These are phyloP conservation scores for Salticus scenicus DNA, from an alignment of 2,888 invertebrate genomes.

Conservation along the genomic window DNA sequence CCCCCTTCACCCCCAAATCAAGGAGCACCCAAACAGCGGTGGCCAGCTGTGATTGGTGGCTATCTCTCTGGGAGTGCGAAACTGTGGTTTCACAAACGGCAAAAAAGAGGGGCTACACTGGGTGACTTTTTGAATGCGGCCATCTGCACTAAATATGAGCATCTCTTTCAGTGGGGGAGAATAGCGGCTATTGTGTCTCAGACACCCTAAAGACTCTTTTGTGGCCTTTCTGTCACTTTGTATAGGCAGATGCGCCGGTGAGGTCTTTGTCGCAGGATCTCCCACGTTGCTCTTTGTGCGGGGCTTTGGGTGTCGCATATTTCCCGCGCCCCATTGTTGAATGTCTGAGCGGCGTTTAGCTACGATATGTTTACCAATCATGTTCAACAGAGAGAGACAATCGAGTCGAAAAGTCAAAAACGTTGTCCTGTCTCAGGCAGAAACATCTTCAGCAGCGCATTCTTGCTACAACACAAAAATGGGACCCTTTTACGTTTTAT, in stretches of 20 bases:
- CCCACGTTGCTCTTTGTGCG: slow-evolving; percentile 53
- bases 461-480: neutral
- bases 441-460: slow-evolving; percentile 47
- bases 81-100: slow-evolving; percentile 35
- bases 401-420: slow-evolving; percentile 25
- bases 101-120: neutral
- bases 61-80: slow-evolving; percentile 36
- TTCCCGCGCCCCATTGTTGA: slow-evolving; percentile 36
- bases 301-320: slow-evolving; percentile 31
- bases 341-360: slow-evolving; percentile 20
- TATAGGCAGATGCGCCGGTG: slow-evolving; percentile 66
- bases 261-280: slow-evolving; percentile 67
- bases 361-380: slow-evolving; percentile 55
- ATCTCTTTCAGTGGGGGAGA: slow-evolving; percentile 46
- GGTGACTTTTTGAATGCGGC: slow-evolving; percentile 51
- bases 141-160: slow-evolving; percentile 68
- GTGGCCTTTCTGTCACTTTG: slow-evolving; percentile 53
- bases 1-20: neutral
- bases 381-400: slow-evolving; percentile 65
- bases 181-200: slow-evolving; percentile 22
- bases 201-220: slow-evolving; percentile 39
- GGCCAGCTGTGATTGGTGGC: slow-evolving; percentile 60
- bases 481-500: neutral
- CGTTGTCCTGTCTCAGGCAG: slow-evolving; percentile 26
- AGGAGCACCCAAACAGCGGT: slow-evolving; percentile 23